Evolutionary conservation across 2,888 invertebrate genomes (phyloP).

Genomic region (Deladenus siricidicola): DNA sequence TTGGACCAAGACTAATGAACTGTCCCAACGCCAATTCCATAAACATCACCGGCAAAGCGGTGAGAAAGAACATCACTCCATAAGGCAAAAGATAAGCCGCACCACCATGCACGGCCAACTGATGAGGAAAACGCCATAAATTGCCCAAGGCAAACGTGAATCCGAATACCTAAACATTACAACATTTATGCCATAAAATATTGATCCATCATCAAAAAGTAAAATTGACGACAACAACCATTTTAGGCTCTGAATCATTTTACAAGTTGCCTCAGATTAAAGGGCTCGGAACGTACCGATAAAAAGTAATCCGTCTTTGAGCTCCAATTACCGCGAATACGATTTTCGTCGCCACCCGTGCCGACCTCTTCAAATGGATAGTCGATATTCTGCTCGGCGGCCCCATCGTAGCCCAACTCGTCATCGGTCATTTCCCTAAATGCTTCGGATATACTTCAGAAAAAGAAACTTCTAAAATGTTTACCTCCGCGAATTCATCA

Average conservation of each 20-base stretch:
- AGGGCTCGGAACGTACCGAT: background rate
- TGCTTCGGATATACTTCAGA: background rate
- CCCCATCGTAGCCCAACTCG: constrained; percentile 31
- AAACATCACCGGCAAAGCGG: constrained; percentile 73
- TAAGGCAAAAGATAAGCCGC: constrained; percentile 72
- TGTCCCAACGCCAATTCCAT: constrained; percentile 73
- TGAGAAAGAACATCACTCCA: constrained; percentile 69
- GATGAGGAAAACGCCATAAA: constrained; percentile 64
- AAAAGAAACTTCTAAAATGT: too few relatives aligned
- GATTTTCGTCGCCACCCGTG: constrained; percentile 55
- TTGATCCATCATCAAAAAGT: constrained; percentile 57
- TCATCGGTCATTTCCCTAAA: constrained; percentile 3
- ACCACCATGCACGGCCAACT: constrained; percentile 42
- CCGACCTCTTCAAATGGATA: constrained; percentile 52
- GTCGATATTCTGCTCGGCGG: constrained; percentile 32
- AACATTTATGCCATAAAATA: constrained; percentile 55
- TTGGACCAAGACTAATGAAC: constrained; percentile 66
- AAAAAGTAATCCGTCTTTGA: constrained; percentile 55
- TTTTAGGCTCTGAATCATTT: background rate
- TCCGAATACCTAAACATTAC: constrained; percentile 62
- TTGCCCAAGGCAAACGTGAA: constrained; percentile 57
- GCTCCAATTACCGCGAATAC: constrained; percentile 56
- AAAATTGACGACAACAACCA: constrained; percentile 6
- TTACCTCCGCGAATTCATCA: too few relatives aligned
- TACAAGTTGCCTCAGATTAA: constrained; percentile 6